A percentile compares a stretch with the other conserved stretches of the same genome.
phyloP scores from a whole-genome alignment of 2,113 vertebrate genomes.

The Tympanuchus pallidicinctus region DNA sequence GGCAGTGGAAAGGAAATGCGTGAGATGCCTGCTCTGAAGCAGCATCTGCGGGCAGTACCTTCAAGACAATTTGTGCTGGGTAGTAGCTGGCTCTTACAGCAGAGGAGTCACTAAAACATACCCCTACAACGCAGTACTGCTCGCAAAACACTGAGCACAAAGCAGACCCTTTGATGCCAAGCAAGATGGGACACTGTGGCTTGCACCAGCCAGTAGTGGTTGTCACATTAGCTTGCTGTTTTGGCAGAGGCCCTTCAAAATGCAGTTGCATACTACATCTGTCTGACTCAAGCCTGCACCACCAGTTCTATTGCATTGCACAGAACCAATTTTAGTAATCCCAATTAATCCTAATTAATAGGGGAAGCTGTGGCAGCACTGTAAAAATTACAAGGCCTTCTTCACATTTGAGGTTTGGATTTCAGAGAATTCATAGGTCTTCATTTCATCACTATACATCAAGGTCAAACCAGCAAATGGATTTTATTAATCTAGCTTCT shows the following conservation, averaged over 20 bases:
- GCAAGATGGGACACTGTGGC: background rate
- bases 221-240: background rate
- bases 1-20: background rate
- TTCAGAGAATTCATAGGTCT: background rate
- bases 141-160: background rate
- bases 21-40: background rate
- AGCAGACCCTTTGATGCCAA: background rate
- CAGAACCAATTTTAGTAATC: slow-evolving; percentile 26
- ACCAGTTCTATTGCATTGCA: slow-evolving; percentile 31
- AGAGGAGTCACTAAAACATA: background rate
- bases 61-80: background rate
- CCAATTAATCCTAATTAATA: slow-evolving; percentile 32
- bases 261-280: background rate
- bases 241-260: background rate
- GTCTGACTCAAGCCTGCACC: slow-evolving; percentile 13
- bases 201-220: fast-evolving
- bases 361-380: background rate
- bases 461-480: slow-evolving; percentile 14
- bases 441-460: background rate
- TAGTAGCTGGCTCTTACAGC: background rate
- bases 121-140: background rate
- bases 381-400: background rate
- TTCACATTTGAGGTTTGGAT: background rate
- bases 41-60: background rate
- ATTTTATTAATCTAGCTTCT: slow-evolving; percentile 1